These are phyloP conservation scores for Diaperis boleti DNA, from an alignment of 2,888 invertebrate species.

Conservation along the genomic window DNA sequence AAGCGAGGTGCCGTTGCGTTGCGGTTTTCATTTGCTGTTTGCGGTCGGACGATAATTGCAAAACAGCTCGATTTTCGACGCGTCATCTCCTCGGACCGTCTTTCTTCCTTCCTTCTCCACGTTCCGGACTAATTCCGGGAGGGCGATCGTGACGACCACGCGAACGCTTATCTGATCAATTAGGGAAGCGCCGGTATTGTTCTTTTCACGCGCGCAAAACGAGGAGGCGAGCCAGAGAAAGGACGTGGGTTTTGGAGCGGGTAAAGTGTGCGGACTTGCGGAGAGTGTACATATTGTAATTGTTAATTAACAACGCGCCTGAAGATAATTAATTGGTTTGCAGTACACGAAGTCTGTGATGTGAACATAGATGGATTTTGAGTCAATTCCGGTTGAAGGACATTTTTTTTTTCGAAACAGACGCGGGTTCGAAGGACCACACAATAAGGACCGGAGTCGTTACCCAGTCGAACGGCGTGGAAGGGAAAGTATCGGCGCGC, in stretches of 20 bases:
- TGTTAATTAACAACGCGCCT: no score
- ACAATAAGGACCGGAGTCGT: slow-evolving; percentile 14
- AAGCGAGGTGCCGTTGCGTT: slow-evolving; percentile 23
- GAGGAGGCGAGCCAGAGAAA: no score
- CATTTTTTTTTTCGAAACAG: no score
- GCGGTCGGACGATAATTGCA: slow-evolving; percentile 24
- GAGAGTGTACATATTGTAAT: no score
- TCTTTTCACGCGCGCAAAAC: background rate
- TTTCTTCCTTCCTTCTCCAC: slow-evolving; percentile 7
- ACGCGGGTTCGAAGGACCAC: no score
- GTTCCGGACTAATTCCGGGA: slow-evolving; percentile 20
- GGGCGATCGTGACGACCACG: slow-evolving; percentile 11
- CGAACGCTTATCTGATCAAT: slow-evolving; percentile 5
- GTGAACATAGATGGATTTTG: no score
- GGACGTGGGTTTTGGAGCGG: no score
- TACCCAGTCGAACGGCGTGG: slow-evolving; percentile 14
- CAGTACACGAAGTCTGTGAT: no score
- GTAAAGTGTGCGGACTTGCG: no score
- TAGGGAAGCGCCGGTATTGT: slow-evolving; percentile 1
- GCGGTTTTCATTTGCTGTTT: slow-evolving; percentile 25
- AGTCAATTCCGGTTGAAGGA: no score
- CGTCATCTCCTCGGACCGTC: slow-evolving; percentile 18
- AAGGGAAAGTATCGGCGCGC: slow-evolving; percentile 32
- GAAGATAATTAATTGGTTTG: no score
- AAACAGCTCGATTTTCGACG: slow-evolving; percentile 12